Percentiles rank a stretch among this genome's conserved stretches.
Conservation (phyloP, 2,888 invertebrate species). For the Pemphredon lugubris region DNA sequence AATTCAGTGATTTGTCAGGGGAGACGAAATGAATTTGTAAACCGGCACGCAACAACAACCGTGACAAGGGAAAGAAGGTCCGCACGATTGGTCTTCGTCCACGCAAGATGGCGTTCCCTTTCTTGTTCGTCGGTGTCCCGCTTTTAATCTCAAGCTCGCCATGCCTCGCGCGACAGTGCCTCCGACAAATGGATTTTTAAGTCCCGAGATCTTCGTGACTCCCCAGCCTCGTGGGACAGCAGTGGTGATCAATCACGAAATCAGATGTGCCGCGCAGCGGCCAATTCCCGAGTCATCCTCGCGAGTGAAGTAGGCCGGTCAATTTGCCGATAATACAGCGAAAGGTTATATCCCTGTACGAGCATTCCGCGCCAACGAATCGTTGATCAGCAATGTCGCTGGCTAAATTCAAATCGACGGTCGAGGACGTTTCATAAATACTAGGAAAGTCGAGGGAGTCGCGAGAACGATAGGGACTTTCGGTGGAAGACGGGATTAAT, state of each 20-base stretch:
- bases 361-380: neutral
- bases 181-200: constrained; percentile 67
- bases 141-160: constrained; percentile 51
- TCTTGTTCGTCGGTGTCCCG: constrained; percentile 52
- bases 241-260: constrained; percentile 34
- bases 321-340: neutral
- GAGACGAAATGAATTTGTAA: constrained; percentile 50
- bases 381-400: constrained; percentile 1
- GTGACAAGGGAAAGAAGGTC: constrained; percentile 23
- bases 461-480: constrained; percentile 32
- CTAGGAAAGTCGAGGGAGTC: constrained; percentile 36
- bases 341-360: neutral
- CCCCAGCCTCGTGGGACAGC: constrained; percentile 8
- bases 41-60: constrained; percentile 45
- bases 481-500: constrained; percentile 74
- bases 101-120: constrained; percentile 46
- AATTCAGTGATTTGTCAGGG: neutral
- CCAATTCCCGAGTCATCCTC: neutral
- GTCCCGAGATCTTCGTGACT: constrained; percentile 17
- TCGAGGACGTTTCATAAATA: constrained; percentile 38
- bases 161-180: constrained; percentile 43
- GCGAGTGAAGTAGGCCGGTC: neutral
- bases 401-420: constrained; percentile 11
- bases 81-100: constrained; percentile 28
- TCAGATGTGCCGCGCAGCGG: neutral